These are phyloP conservation scores for Chironomus striatipennis DNA, from an alignment of 1,140 invertebrate species.

Conservation along the genomic window DNA sequence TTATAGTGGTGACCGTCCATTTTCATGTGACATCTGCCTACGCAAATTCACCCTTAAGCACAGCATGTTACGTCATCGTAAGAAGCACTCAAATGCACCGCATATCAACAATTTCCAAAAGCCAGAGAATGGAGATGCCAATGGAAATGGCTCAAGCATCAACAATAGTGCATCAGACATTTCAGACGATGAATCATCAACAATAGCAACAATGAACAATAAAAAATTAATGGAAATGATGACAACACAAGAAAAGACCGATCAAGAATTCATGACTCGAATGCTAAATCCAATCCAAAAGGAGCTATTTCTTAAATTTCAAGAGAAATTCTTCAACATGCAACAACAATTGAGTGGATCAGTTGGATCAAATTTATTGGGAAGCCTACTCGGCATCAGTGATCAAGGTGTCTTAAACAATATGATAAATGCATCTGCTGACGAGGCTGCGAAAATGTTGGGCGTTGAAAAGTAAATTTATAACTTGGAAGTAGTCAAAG, in stretches of 20 bases:
- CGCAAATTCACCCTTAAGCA: constrained; percentile 85
- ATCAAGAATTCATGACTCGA: constrained; percentile 23
- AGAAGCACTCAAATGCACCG: constrained; percentile 58
- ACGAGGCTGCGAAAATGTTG: constrained; percentile 78
- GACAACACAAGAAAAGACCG: constrained; percentile 1
- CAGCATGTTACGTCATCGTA: constrained; percentile 83
- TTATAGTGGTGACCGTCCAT: constrained; percentile 40
- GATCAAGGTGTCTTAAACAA: constrained; percentile 81
- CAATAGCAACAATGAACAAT: constrained; percentile 29
- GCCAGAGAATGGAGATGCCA: constrained; percentile 42
- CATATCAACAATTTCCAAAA: constrained; percentile 28
- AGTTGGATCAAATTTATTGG: constrained; percentile 68
- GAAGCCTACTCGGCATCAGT: constrained; percentile 78
- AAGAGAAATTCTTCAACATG: constrained; percentile 41
- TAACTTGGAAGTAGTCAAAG: too few relatives aligned
- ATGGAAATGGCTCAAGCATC: constrained; percentile 36
- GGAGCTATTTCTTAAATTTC: constrained; percentile 21
- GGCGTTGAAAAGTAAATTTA: constrained; percentile 61
- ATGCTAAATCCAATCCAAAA: constrained; percentile 21
- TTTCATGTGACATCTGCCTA: constrained; percentile 71
- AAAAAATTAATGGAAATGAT: constrained; percentile 25
- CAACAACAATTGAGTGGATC: constrained; percentile 44
- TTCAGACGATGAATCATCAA: constrained; percentile 42
- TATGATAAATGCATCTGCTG: constrained; percentile 67
- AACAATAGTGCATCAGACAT: constrained; percentile 39